Percentiles rank a stretch among this genome's conserved stretches.
Conservation (phyloP, 2,113 vertebrate genomes). For the Lota lota region DNA sequence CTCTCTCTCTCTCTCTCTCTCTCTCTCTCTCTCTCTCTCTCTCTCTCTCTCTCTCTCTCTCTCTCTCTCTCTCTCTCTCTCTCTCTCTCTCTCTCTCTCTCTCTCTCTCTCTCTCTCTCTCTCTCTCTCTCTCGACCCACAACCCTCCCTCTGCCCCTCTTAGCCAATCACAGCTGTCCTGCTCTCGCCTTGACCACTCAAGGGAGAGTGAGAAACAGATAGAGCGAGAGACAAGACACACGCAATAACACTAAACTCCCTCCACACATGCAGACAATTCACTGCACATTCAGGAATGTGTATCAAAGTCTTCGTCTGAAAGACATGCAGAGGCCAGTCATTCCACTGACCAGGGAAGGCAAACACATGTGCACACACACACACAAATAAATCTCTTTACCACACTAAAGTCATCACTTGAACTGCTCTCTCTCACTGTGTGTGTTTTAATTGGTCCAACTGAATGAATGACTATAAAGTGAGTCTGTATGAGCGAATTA, state of each 20-base stretch:
- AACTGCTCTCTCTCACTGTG: too few species aligned
- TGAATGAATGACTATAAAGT: too few species aligned
- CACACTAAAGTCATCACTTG: background rate
- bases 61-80: background rate
- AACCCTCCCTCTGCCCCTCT: slow-evolving; percentile 31
- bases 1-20: slow-evolving; percentile 51
- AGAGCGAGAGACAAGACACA: background rate
- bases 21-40: slow-evolving; percentile 29
- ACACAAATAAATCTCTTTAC: background rate
- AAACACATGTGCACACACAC: background rate
- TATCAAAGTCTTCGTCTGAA: background rate
- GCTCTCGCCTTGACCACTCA: slow-evolving; percentile 1
- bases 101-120: background rate
- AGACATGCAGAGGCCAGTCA: background rate
- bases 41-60: slow-evolving; percentile 23
- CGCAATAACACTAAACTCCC: background rate
- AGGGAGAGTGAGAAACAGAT: background rate
- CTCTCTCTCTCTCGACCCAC: slow-evolving; percentile 15
- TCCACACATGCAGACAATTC: slow-evolving; percentile 1
- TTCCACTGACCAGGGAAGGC: background rate
- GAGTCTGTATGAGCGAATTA: too few species aligned
- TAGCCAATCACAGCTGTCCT: background rate
- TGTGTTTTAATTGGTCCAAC: too few species aligned
- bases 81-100: too few species aligned
- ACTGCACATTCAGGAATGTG: background rate